Base-by-base conservation (phyloP, 92 coral and sea anemone species). In the Heliopora coerulea region DNA sequence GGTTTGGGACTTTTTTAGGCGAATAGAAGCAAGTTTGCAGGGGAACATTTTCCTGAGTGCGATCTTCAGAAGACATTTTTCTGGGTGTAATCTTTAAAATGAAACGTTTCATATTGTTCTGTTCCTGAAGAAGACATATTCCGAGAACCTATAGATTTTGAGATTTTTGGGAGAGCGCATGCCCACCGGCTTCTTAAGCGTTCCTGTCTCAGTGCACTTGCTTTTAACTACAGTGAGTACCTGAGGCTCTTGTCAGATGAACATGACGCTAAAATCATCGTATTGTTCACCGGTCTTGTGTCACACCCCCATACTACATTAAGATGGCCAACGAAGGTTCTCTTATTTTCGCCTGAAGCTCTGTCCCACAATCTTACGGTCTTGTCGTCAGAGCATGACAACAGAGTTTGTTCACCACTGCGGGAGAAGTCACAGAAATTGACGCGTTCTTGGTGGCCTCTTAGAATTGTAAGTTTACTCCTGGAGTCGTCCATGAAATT, bases 171-270 rank as follows among this genome's bases (percentile, higher is more conserved):
- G n/a, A n/a, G n/a, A n/a, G n/a, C n/a, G n/a, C n/a, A n/a, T n/a
- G n/a, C n/a, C n/a, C n/a, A n/a, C n/a, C n/a, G n/a, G n/a, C n/a
- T n/a, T n/a, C n/a, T n/a, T n/a, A n/a, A n/a, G n/a, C n/a, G n/a
- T n/a, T n/a, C n/a, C n/a, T n/a, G n/a, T n/a, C n/a, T n/a, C n/a
- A n/a, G n/a, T n/a, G n/a, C n/a, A n/a, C n/a, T n/a, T n/a, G n/a
- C n/a, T n/a, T n/a, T n/a, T n/a, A n/a, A n/a, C n/a, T n/a, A n/a
- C 24, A 18, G 24, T 8, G 40, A 49, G 14, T 69, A 88, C 91
- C 91, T 82, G 20, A 88, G 72, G 44, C 82, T 84, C 0, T 88
- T 79, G 60, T 88, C 91, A 49, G 85, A 79, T n/a, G 91, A 88
- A 59, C 91, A 88, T 14, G 91, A 81, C 2, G 83, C 84, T 9